A percentile compares a stretch with the other conserved stretches of the same genome.
phyloP scores from a whole-genome alignment of 2,888 invertebrate species.

The Magallana nippona region DNA sequence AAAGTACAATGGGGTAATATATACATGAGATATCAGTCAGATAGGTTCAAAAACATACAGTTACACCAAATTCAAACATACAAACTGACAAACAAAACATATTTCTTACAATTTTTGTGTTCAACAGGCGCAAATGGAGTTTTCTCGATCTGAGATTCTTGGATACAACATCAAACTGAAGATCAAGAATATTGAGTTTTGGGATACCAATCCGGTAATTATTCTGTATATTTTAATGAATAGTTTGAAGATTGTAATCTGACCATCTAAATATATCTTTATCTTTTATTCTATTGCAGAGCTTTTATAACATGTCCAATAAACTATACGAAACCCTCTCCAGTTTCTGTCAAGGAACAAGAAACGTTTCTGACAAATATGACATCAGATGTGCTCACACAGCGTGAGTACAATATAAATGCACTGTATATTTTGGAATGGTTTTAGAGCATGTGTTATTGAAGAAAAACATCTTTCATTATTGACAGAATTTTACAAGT shows the following conservation, averaged over 20 bases:
- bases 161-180: constrained; percentile 48
- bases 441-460: too few relatives aligned
- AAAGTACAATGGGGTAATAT: constrained; percentile 52
- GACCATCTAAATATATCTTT: neutral
- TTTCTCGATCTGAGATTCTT: constrained; percentile 41
- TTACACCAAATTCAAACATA: too few relatives aligned
- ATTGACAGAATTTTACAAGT: too few relatives aligned
- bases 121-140: constrained; percentile 49
- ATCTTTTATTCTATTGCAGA: constrained; percentile 25
- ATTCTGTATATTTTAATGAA: too few relatives aligned
- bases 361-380: neutral
- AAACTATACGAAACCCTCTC: neutral
- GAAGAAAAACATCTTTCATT: too few relatives aligned
- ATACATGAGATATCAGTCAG: too few relatives aligned
- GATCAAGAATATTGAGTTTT: constrained; percentile 50
- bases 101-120: neutral
- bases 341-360: constrained; percentile 34
- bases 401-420: constrained; percentile 35
- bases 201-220: constrained; percentile 52
- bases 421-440: too few relatives aligned
- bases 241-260: too few relatives aligned
- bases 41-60: too few relatives aligned
- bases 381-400: constrained; percentile 46
- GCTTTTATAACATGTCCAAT: constrained; percentile 41
- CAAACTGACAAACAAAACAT: neutral